Evolutionary conservation across 2,797 vertebrate species (phyloP).

Genomic region (Microctenopoma stevenorrisi): DNA sequence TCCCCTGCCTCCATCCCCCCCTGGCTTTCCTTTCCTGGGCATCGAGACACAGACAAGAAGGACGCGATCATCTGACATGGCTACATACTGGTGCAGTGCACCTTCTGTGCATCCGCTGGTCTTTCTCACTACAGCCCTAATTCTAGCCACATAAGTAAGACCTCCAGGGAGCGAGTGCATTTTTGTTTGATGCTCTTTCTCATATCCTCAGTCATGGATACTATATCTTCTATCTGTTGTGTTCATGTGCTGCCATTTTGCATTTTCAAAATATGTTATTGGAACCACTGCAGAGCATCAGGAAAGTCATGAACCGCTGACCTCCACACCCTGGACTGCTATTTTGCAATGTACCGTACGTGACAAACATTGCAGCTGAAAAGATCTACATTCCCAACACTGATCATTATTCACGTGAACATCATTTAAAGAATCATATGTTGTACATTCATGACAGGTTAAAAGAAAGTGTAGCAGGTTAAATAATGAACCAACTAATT

Average conservation of each 20-base stretch:
- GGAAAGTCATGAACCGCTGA: slow-evolving; percentile 1
- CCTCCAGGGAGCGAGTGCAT: not conserved
- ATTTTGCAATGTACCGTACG: not conserved
- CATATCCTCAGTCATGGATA: not conserved
- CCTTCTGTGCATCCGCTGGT: not conserved
- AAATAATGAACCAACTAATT: no score
- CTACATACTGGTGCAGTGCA: not conserved
- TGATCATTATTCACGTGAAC: not conserved
- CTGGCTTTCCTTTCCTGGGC: slow-evolving; percentile 43
- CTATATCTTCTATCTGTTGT: not conserved
- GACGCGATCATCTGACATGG: not conserved
- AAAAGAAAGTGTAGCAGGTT: no score
- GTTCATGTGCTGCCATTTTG: not conserved
- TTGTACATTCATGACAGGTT: not conserved
- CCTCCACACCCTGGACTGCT: not conserved
- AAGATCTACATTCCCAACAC: not conserved
- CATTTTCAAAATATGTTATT: not conserved
- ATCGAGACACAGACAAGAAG: slow-evolving; percentile 1
- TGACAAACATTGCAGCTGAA: slow-evolving; percentile 6
- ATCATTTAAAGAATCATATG: not conserved
- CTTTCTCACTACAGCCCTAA: not conserved
- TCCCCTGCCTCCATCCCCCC: slow-evolving; percentile 39
- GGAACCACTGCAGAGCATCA: not conserved
- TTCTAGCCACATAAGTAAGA: not conserved
- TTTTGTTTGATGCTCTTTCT: not conserved